Base-by-base conservation (phyloP, 2,797 vertebrate species). In the Cottoperca gobio region DNA sequence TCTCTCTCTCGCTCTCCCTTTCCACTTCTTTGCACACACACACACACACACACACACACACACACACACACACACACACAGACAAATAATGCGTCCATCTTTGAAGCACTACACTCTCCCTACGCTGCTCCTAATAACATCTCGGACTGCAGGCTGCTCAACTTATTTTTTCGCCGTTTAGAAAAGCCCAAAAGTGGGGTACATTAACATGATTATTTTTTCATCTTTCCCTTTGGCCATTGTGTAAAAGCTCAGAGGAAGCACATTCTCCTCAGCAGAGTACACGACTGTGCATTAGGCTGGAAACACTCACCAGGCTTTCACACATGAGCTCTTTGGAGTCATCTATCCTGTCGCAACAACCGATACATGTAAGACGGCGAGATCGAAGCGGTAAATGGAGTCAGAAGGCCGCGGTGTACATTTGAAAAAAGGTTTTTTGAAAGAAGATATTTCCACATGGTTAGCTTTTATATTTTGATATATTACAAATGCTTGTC, bases 301-400 rank as follows among this genome's bases (percentile, higher is more conserved):
- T 52, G 45, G 37, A 53, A 77, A 60, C 49, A 42, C 17, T 78
- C 40, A 1, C 4, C 54, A 59, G 62, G 50, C 63, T 71, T 84
- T 78, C 46, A 81, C 65, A 79, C 48, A 57, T 43, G 54, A 76
- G 45, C 76, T 73, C 39, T 85, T 61, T 63, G 35, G 66, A 77
- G 66, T 58, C 62, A 37, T 69, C 23, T 17, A 19, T 31, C 28
- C 21, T 17, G 24, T 46, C 50, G 5, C 64, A 65, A 68, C 23
- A 63, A 55, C 60, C 53, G 46, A 67, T 52, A 39, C 52, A 48
- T 57, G 59, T 72, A 58, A 77, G 46, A 43, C 4, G n/a, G 69
- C 52, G 23, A 28, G 31, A 73, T 12, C 24, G 19, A 70, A 63
- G 45, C 6, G 0, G 35, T 33, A 75, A 77, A 81, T 61, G 24